phyloP scores from a whole-genome alignment of 2,888 invertebrate genomes.

The Chesias legatella region DNA sequence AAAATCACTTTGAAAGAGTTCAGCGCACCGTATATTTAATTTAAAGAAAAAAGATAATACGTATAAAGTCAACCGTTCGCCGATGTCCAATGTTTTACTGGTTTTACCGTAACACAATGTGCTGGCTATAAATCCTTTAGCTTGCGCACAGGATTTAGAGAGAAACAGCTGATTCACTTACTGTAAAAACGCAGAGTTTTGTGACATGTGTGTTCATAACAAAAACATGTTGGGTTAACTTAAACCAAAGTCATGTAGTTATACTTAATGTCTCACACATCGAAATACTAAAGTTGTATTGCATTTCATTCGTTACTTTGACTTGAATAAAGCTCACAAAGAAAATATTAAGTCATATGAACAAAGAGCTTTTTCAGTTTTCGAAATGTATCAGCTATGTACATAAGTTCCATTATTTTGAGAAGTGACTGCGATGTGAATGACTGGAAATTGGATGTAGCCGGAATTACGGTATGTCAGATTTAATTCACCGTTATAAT shows the following conservation, averaged over 20 bases:
- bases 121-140: slow-evolving; percentile 22
- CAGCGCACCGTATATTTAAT: slow-evolving; percentile 8
- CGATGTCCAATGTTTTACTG: slow-evolving; percentile 18
- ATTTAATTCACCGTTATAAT: slow-evolving; percentile 22
- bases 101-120: slow-evolving; percentile 21
- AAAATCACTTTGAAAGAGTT: neutral
- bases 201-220: no score
- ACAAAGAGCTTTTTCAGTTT: no score
- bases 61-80: slow-evolving; percentile 9
- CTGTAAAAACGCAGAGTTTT: no score
- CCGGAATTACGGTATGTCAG: slow-evolving; percentile 23
- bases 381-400: no score
- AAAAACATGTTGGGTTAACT: no score
- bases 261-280: no score
- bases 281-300: no score
- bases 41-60: slow-evolving; percentile 16
- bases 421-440: slow-evolving; percentile 23
- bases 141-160: neutral
- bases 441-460: slow-evolving; percentile 24
- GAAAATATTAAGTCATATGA: no score
- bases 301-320: no score
- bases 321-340: no score
- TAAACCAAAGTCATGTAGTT: no score
- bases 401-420: slow-evolving; percentile 13
- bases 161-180: slow-evolving; percentile 5